Evolutionary conservation across 2,888 invertebrate genomes (phyloP).

Genomic region (Leptinotarsa rubiginosa): DNA sequence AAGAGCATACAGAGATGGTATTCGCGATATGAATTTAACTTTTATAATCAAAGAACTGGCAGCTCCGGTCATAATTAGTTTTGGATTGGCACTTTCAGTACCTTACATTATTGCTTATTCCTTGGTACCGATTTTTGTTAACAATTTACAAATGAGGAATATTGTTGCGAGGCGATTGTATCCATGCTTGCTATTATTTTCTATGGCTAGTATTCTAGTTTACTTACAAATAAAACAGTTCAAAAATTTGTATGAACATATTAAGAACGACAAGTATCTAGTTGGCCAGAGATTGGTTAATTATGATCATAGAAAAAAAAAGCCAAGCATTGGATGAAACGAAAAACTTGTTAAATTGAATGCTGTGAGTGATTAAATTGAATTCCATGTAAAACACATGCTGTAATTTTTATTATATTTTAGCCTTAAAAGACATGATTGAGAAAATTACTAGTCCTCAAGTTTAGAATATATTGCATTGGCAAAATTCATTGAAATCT

Average conservation of each 20-base stretch:
- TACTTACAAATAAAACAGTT: constrained; percentile 93
- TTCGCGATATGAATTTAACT: constrained; percentile 90
- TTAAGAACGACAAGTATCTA: constrained; percentile 98
- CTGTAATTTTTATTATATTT: not conserved
- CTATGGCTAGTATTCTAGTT: constrained; percentile 76
- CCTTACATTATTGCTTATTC: constrained; percentile 93
- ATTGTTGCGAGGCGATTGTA: constrained; percentile 88
- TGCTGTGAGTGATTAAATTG: not conserved
- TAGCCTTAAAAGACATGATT: not conserved
- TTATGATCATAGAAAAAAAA: constrained; percentile 83
- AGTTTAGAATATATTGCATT: not conserved
- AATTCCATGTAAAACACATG: constrained; percentile 4
- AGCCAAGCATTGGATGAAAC: constrained; percentile 1
- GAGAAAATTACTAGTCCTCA: not conserved
- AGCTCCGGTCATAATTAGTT: constrained; percentile 87
- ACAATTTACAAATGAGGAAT: constrained; percentile 76
- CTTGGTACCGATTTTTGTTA: constrained; percentile 76
- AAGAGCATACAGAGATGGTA: constrained; percentile 91
- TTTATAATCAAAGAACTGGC: constrained; percentile 89
- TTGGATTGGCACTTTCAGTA: constrained; percentile 89
- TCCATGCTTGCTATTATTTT: constrained; percentile 85
- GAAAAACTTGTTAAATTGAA: not conserved
- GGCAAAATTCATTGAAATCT: not conserved
- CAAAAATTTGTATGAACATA: constrained; percentile 94
- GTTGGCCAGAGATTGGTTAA: constrained; percentile 97